Base-by-base conservation (phyloP, 2,888 invertebrate species). In the Rhingia rostrata region DNA sequence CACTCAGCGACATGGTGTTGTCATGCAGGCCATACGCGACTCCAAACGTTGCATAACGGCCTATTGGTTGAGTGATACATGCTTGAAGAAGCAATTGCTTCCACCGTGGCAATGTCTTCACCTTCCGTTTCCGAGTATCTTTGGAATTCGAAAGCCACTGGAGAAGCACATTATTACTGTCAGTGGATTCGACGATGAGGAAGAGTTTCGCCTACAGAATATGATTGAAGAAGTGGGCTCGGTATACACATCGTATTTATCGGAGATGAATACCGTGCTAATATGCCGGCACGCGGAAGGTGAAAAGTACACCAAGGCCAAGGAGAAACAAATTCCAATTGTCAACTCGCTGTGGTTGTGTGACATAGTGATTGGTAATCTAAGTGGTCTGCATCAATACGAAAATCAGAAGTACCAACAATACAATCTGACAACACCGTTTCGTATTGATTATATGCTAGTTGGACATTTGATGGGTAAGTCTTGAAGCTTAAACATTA, bases 41-140 rank as follows among this genome's bases (percentile, higher is more conserved):
- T 93, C 94, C 39, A 94, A 94, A 87, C 93, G 95, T 4, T 94
- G 97, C 88, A 95, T 97, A 2, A 97, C 97, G 6, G 94, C 96
- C 0, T 95, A 95, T 89, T 98, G 97, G 97, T 92, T 99, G 39
- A 97, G 96, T 79, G 99, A 99, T 91, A 96, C 97, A 4, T 94
- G 99, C 88, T 90, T 94, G 30, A 95, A 96, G 60, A 96, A 97
- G 88, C 96, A 96, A 88, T 95, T 99, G 88, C 92, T 95, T 66
- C 97, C 98, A 0, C 99, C 99, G 0, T 98, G 97, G 96, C 96
- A 97, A 88, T 97, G 98, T 9, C 92, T 98, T 54, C 99, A 99
- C 92, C 93, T 99, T 87, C 99, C 99, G 7, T 94, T 94, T 74
- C 94, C 95, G 88, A 93, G 92, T 88, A 90, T 90, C 63, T 94